Evolutionary conservation across 2,888 invertebrate genomes (phyloP).

Genomic region (Zelleria hepariella): DNA sequence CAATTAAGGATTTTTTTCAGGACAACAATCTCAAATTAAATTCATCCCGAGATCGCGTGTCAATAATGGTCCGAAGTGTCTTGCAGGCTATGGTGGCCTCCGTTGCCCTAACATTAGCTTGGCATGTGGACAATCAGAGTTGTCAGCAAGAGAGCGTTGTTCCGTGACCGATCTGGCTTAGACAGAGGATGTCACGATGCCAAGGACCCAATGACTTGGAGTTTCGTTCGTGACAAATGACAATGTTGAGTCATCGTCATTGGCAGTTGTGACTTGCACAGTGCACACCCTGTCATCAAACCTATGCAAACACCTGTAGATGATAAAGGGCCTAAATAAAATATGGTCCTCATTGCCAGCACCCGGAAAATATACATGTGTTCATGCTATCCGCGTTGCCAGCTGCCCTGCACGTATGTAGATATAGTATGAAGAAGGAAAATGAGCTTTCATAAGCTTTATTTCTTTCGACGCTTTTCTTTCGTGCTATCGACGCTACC

Average conservation of each 20-base stretch:
- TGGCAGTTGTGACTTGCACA: no score
- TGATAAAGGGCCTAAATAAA: no score
- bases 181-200: constrained; percentile 4
- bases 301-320: no score
- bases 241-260: not conserved
- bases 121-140: not conserved
- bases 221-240: not conserved
- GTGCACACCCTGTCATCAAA: no score
- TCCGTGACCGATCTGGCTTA: not conserved
- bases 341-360: no score
- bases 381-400: no score
- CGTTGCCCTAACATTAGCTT: not conserved
- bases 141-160: not conserved
- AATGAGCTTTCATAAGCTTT: no score
- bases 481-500: no score
- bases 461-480: no score
- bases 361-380: no score
- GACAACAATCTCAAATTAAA: not conserved
- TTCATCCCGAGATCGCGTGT: not conserved
- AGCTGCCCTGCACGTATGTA: no score
- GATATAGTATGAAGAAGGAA: no score
- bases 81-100: not conserved
- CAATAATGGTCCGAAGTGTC: not conserved
- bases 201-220: not conserved
- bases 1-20: not conserved